Evolutionary conservation across 2,113 vertebrate genomes (phyloP).

Genomic region (Spheniscus mendiculus): DNA sequence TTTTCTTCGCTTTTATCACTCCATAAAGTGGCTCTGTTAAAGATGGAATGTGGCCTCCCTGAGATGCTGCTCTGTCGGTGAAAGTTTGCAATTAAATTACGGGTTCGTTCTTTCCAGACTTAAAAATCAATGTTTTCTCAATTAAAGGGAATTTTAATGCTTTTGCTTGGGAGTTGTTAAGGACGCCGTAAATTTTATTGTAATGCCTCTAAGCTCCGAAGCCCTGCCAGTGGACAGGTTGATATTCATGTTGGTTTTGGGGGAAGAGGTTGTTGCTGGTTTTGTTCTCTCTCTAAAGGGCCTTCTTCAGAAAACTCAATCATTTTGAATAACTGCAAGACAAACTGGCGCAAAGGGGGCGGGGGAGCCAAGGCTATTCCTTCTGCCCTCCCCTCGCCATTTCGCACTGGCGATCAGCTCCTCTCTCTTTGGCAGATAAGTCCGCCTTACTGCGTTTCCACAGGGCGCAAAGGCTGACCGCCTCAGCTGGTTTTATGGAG

Average conservation of each 20-base stretch:
- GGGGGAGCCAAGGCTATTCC: neutral
- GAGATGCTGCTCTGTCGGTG: constrained; percentile 17
- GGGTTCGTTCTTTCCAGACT: constrained; percentile 62
- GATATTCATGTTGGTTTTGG: constrained; percentile 16
- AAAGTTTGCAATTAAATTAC: constrained; percentile 75
- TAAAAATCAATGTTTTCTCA: constrained; percentile 80
- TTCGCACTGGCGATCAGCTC: neutral
- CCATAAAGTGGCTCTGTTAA: constrained; percentile 66
- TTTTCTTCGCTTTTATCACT: constrained; percentile 73
- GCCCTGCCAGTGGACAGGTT: constrained; percentile 33
- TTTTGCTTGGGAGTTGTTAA: constrained; percentile 75
- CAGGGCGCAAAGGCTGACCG: neutral
- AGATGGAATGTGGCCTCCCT: constrained; percentile 18
- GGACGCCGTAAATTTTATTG: constrained; percentile 73
- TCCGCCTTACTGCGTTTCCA: neutral
- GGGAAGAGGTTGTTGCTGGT: neutral
- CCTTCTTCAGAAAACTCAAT: constrained; percentile 44
- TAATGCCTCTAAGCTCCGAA: constrained; percentile 53
- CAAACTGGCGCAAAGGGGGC: constrained; percentile 45
- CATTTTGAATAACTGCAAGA: constrained; percentile 57
- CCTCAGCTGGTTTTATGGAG: neutral
- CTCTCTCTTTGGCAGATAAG: neutral
- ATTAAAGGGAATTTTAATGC: constrained; percentile 77
- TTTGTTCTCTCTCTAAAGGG: constrained; percentile 30
- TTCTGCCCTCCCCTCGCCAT: neutral